Evolutionary conservation across 2,113 vertebrate genomes (phyloP), one percentile per base, ranked within the genome.

Genomic region (Myrmophylax atrothorax): DNA sequence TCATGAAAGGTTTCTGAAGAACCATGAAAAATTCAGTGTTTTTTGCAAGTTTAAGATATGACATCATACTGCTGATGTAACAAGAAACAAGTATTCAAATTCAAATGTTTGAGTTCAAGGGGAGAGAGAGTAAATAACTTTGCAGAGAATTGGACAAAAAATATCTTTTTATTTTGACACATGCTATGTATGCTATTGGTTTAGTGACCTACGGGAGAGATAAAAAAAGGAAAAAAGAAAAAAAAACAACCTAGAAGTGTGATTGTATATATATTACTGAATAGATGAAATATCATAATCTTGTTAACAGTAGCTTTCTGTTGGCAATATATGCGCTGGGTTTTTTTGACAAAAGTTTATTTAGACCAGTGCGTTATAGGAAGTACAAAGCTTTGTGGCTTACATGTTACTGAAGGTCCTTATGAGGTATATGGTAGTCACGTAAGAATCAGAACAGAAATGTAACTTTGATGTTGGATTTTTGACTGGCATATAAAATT

Each of bases 311-410:
- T 26, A 67, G 10, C 14, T 76, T 18, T 56, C 77, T 81, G 10
- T 75, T 37, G 13, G n/a, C 62, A 78, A 40, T 72, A 28, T 10
- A 3, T 4, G 1, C 0, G 0, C 15, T 53, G 17, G 8, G 7
- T 0, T 33, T 35, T 75, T 88, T 50, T 59, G 33, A 74, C 14
- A 74, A 23, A 74, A 58, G 14, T 59, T 74, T 82, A 9, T 38
- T 12, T 24, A 33, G 31, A 33, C 53, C 26, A 47, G n/a, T 23
- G 20, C 1, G 18, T 11, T 81, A 12, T 40, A 79, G 29, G 70
- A 94, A 78, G 6, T 31, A 63, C 19, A 33, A 40, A 62, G 9
- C 59, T 82, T 64, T 53, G 28, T 89, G 38, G 28, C 15, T 69
- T 62, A 14, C 1, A 1, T 2, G 2, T 75, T 47, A 55, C 52